These are phyloP conservation scores for Gobius niger DNA, from an alignment of 2,113 vertebrate genomes.

Conservation along the genomic window DNA sequence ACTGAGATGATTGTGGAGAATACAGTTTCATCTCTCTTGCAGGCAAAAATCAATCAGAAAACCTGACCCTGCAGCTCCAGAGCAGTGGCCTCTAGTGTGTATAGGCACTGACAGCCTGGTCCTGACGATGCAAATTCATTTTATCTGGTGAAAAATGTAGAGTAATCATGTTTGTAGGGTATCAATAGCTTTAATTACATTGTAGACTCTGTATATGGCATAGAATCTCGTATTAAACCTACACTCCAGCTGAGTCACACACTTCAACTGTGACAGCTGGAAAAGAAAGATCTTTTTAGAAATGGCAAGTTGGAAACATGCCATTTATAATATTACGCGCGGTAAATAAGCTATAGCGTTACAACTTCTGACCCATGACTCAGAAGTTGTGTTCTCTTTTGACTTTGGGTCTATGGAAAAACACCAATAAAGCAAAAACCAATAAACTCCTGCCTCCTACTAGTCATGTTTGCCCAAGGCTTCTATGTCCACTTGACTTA, in stretches of 20 bases:
- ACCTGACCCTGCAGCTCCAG: neutral
- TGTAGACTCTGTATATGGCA: conserved; percentile 29
- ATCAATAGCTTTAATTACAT: conserved; percentile 28
- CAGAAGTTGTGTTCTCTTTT: neutral
- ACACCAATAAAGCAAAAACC: too few species aligned
- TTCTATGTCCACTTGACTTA: too few species aligned
- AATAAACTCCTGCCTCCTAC: too few species aligned
- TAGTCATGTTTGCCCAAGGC: too few species aligned
- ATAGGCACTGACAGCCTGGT: neutral
- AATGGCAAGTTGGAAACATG: neutral
- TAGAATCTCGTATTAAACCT: conserved; percentile 12
- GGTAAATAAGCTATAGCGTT: conserved; percentile 5
- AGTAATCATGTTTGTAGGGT: conserved; percentile 12
- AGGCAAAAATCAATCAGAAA: conserved; percentile 5
- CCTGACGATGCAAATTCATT: neutral
- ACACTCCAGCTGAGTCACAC: conserved; percentile 18
- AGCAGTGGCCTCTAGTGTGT: neutral
- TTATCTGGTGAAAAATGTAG: neutral
- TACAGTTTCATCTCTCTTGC: neutral
- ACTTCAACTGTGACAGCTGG: neutral
- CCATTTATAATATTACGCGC: conserved; percentile 30
- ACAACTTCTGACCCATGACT: conserved; percentile 13
- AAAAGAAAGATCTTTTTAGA: conserved; percentile 6
- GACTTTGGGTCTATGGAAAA: too few species aligned
- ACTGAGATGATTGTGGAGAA: neutral